Evolutionary conservation across 2,113 vertebrate genomes (phyloP), one percentile per base, ranked within the genome.

Genomic region (Columba livia): DNA sequence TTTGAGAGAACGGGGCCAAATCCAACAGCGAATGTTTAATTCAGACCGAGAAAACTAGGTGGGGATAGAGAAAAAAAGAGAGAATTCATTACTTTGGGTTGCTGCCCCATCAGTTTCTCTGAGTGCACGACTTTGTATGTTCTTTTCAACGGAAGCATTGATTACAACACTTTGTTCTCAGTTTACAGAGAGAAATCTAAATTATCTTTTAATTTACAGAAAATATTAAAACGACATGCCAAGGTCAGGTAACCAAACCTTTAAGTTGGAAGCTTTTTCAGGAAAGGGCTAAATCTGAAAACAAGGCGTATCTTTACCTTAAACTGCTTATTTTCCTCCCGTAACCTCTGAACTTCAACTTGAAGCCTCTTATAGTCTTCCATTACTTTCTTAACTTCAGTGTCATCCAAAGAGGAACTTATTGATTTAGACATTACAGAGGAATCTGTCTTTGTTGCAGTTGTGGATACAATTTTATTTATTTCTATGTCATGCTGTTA

Each of bases 331-430:
- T 99, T 99, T 98, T 99, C 99, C 97, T 99, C 99, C 96, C 99
- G 98, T 97, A 99, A 99, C 98, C 99, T 98, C 97, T 99, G 99
- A 79, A 99, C 98, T 96, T 99, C 99, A 81, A 98, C 97, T 96
- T 99, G 99, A 98, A 99, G 98, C 98, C 98, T 98, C 98, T 98
- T 99, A 95, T 99, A 99, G 66, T 99, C 99, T 85, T 99, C 99
- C 99, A 99, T 98, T 97, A 99, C 98, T 98, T 98, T 99, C 98
- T 99, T 99, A 75, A 99, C 98, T 97, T 99, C 99, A 11, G 97
- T 94, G 57, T 99, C 99, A 91, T 99, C 99, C 88, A 99, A 97
- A 96, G 98, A 98, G 95, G 99, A 98, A 96, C 98, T 98, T 98
- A 98, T 91, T 82, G 99, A 98, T 98, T 99, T 99, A 92, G 98